Percentiles rank a stretch among this genome's conserved stretches.
These are phyloP conservation scores for Toxostoma redivivum DNA, from an alignment of 2,113 vertebrate genomes.

Conservation along the genomic window DNA sequence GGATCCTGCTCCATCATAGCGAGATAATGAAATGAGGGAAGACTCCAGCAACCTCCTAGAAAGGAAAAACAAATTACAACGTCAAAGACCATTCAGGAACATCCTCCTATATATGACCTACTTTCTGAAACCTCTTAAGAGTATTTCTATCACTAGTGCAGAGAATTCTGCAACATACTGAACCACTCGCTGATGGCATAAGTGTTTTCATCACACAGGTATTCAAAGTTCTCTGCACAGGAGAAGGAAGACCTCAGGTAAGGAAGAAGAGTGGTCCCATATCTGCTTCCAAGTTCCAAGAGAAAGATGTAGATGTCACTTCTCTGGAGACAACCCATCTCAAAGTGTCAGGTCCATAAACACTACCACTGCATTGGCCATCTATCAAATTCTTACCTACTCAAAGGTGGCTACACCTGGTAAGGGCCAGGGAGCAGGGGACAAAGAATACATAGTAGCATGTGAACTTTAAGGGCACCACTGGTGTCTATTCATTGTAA, in stretches of 20 bases:
- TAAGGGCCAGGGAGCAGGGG: accelerated
- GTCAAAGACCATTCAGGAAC: conserved; percentile 54
- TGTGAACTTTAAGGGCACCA: background rate
- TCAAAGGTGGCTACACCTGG: background rate
- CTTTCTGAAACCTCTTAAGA: background rate
- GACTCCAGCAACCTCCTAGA: conserved; percentile 94
- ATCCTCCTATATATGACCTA: background rate
- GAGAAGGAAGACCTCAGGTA: background rate
- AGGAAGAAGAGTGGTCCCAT: background rate
- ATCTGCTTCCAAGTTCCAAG: background rate
- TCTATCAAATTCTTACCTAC: background rate
- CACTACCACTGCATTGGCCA: background rate
- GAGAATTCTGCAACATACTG: background rate
- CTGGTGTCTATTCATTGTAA: background rate
- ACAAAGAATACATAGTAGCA: background rate
- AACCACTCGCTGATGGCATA: background rate
- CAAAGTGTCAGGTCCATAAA: background rate
- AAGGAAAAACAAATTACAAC: conserved; percentile 58
- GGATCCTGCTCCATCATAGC: conserved; percentile 95
- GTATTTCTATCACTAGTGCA: background rate
- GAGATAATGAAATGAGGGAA: conserved; percentile 92
- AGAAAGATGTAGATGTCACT: background rate
- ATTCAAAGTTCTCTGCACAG: background rate
- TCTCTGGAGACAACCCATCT: background rate
- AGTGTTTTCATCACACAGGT: background rate